phyloP scores from a whole-genome alignment of 1,140 invertebrate species.

The Cotesia typhae region DNA sequence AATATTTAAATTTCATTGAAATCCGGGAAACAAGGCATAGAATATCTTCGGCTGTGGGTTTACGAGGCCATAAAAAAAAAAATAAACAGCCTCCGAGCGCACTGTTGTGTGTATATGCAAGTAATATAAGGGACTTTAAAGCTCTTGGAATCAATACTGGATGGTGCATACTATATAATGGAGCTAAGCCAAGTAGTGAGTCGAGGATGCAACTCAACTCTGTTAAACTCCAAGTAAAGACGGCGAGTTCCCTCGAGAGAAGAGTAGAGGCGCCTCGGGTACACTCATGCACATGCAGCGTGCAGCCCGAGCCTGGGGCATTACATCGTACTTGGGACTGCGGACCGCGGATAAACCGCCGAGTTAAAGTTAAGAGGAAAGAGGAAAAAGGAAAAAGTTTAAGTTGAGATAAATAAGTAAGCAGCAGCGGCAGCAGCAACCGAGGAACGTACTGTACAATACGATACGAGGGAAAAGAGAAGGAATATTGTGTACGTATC shows the following conservation, averaged over 20 bases:
- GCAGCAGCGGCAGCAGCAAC: slow-evolving; percentile 31
- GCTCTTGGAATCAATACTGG: not conserved
- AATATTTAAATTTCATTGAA: slow-evolving; percentile 4
- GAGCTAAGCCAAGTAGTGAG: too few species aligned
- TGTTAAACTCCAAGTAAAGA: too few species aligned
- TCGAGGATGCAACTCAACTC: too few species aligned
- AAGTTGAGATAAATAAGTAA: slow-evolving; percentile 30
- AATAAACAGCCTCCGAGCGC: slow-evolving; percentile 14
- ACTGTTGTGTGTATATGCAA: not conserved
- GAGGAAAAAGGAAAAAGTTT: too few species aligned
- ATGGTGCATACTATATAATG: too few species aligned
- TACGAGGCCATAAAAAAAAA: slow-evolving; percentile 28
- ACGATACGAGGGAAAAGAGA: slow-evolving; percentile 9
- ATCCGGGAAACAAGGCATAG: slow-evolving; percentile 34
- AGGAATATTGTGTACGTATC: slow-evolving; percentile 25
- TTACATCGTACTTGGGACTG: too few species aligned
- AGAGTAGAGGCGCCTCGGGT: slow-evolving; percentile 21
- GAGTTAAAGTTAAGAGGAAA: too few species aligned
- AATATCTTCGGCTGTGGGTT: slow-evolving; percentile 23
- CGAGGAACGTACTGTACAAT: too few species aligned
- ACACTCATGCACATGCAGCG: slow-evolving; percentile 19
- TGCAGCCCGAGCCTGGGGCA: too few species aligned
- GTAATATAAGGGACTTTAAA: not conserved
- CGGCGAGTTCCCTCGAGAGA: too few species aligned
- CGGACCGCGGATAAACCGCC: too few species aligned